Percentiles rank a stretch among this genome's conserved stretches.
phyloP scores from a whole-genome alignment of 2,797 vertebrate species.

The Naso thynnoides region DNA sequence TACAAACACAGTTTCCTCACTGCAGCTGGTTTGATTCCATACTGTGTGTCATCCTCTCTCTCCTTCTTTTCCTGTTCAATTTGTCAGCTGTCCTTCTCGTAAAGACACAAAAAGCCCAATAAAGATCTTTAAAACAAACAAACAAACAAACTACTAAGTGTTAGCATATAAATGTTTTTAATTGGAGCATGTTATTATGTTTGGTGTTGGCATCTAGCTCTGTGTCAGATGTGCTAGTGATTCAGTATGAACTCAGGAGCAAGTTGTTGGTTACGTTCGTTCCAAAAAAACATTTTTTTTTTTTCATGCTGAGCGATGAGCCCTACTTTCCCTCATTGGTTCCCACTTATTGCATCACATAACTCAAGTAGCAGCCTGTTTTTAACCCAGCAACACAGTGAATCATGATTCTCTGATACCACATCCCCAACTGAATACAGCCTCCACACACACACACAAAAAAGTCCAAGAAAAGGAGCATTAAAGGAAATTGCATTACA shows the following conservation, averaged over 20 bases:
- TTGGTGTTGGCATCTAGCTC: neutral
- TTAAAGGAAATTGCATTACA: slow-evolving; percentile 77
- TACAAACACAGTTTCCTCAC: no score
- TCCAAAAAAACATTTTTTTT: neutral
- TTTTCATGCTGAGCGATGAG: slow-evolving; percentile 12
- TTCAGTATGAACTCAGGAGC: neutral
- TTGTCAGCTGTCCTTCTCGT: no score
- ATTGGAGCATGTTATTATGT: neutral
- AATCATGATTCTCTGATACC: slow-evolving; percentile 43
- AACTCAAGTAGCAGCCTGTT: slow-evolving; percentile 34
- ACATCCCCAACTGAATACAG: slow-evolving; percentile 26
- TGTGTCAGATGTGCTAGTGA: neutral
- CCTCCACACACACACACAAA: slow-evolving; percentile 50
- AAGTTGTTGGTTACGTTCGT: neutral
- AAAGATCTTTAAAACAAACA: no score
- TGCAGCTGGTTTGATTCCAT: no score
- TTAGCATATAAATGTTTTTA: neutral
- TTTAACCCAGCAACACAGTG: slow-evolving; percentile 45
- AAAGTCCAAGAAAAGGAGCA: slow-evolving; percentile 67
- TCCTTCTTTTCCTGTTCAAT: no score
- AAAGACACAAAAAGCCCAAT: no score
- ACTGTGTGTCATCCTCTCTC: no score
- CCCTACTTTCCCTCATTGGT: slow-evolving; percentile 15
- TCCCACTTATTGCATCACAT: slow-evolving; percentile 46
- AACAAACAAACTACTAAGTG: neutral